phyloP scores from a whole-genome alignment of 2,797 vertebrate genomes.

The Notamacropus eugenii region DNA sequence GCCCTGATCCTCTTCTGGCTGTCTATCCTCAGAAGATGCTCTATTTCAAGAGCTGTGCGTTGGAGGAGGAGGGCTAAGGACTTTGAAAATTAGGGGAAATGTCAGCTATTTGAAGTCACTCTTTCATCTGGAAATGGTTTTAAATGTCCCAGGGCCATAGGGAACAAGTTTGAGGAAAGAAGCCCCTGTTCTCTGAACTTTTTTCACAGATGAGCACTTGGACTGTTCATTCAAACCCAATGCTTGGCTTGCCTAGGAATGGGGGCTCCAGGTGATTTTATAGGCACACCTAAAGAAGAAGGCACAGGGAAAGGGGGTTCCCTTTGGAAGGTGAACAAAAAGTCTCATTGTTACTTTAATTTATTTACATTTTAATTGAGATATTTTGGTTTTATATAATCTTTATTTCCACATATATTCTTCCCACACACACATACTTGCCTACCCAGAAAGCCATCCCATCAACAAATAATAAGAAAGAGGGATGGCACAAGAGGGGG shows the following conservation, averaged over 20 bases:
- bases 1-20: background rate
- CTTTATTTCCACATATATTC: background rate
- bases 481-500: background rate
- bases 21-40: background rate
- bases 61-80: background rate
- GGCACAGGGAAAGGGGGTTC: background rate
- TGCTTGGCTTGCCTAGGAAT: background rate
- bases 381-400: background rate
- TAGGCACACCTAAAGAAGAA: background rate
- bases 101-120: background rate
- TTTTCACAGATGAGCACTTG: background rate
- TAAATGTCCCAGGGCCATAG: background rate
- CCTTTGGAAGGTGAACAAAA: background rate
- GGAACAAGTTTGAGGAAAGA: background rate
- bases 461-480: background rate
- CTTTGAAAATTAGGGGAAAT: background rate
- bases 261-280: background rate
- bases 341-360: background rate
- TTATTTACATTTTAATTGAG: background rate
- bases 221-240: background rate
- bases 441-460: background rate
- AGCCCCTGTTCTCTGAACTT: background rate
- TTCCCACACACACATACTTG: too few relatives aligned
- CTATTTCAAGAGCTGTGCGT: background rate
- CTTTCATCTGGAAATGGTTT: background rate